phyloP scores from a whole-genome alignment of 2,888 invertebrate genomes.

The Chromoteleia sp. region DNA sequence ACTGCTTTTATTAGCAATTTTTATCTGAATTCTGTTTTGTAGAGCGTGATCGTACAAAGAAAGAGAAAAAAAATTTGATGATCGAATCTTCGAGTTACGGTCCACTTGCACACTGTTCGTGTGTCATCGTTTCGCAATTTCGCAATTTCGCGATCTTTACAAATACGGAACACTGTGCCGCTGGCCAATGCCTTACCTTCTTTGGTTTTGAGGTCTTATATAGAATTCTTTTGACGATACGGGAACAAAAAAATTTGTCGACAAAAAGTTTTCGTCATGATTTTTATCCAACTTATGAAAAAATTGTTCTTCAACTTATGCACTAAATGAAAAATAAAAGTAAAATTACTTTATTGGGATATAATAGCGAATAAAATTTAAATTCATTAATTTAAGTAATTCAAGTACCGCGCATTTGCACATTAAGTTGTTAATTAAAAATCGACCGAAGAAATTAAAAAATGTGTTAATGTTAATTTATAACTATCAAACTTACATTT shows the following conservation, averaged over 20 bases:
- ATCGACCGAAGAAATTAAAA: too few species aligned
- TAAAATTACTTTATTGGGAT: too few species aligned
- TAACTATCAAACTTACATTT: too few species aligned
- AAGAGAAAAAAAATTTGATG: neutral
- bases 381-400: too few species aligned
- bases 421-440: too few species aligned
- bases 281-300: too few species aligned
- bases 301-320: too few species aligned
- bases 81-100: constrained; percentile 28
- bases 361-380: too few species aligned
- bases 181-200: constrained; percentile 46
- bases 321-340: too few species aligned
- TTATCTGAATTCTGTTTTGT: neutral
- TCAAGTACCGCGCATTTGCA: too few species aligned
- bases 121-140: constrained; percentile 72
- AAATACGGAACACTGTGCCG: constrained; percentile 67
- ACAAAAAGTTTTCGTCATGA: neutral
- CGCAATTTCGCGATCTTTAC: constrained; percentile 41
- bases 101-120: constrained; percentile 42
- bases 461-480: too few species aligned
- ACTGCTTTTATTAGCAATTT: neutral
- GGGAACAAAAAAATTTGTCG: constrained; percentile 1
- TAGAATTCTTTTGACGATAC: constrained; percentile 27
- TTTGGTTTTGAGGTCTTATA: constrained; percentile 40
- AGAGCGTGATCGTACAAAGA: neutral